phyloP scores from a whole-genome alignment of 2,888 invertebrate species.

The Agrenia bidenticulata region DNA sequence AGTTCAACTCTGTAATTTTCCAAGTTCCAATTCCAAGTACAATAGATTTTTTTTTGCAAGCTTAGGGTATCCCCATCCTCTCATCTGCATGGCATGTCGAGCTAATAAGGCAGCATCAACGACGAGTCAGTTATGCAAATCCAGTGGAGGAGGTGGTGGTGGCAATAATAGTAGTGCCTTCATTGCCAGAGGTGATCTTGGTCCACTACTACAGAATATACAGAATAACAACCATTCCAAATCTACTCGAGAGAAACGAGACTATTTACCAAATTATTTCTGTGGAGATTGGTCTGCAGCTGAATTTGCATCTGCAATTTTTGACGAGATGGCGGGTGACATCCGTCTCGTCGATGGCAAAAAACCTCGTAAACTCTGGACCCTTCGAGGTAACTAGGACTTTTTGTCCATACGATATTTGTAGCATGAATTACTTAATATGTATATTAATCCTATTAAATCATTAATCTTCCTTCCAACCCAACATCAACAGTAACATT shows the following conservation, averaged over 20 bases:
- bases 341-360: slow-evolving; percentile 62
- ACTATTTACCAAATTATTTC: background rate
- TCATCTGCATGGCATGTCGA: slow-evolving; percentile 4
- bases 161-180: background rate
- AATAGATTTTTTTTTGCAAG: too few species aligned
- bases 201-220: background rate
- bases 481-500: too few species aligned
- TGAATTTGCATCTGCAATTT: background rate
- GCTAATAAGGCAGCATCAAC: background rate
- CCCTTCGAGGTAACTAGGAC: slow-evolving; percentile 71
- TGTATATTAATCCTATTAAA: background rate
- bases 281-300: background rate
- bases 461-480: too few species aligned
- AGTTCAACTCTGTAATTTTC: too few species aligned
- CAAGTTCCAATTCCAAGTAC: too few species aligned
- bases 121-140: background rate
- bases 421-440: too few species aligned
- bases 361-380: slow-evolving; percentile 74
- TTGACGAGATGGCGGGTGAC: slow-evolving; percentile 61
- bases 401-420: too few species aligned
- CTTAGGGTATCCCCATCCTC: too few species aligned
- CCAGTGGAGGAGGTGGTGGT: background rate
- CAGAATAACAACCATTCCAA: background rate
- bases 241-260: background rate
- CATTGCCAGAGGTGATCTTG: slow-evolving; percentile 1